Percentiles rank a stretch among this genome's conserved stretches.
Evolutionary conservation across 1,140 invertebrate species (phyloP).

Genomic region (Ctenoplectra terminalis): DNA sequence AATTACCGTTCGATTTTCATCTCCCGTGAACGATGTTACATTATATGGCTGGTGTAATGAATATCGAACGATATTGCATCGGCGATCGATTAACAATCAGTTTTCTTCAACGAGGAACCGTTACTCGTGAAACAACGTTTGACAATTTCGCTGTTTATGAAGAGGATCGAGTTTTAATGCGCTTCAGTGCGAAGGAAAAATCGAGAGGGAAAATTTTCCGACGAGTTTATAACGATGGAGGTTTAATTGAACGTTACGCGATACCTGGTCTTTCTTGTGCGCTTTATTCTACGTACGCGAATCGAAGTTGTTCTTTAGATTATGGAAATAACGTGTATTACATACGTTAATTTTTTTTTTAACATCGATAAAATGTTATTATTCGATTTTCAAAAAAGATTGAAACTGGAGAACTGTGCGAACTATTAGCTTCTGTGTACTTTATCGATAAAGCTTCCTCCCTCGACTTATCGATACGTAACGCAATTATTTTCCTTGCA

Average conservation of each 20-base stretch:
- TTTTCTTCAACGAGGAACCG: not conserved
- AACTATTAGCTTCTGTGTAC: not conserved
- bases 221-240: not conserved
- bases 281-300: not conserved
- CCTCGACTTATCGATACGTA: not conserved
- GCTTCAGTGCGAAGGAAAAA: not conserved
- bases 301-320: not conserved
- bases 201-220: not conserved
- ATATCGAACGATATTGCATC: not conserved
- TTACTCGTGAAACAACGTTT: constrained; percentile 7
- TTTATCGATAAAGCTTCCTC: no score
- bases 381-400: not conserved
- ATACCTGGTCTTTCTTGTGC: no score
- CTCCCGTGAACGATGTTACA: not conserved
- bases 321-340: no score
- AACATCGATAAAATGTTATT: not conserved
- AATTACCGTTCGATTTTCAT: constrained; percentile 2
- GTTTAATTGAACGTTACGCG: not conserved
- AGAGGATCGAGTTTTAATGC: constrained; percentile 1
- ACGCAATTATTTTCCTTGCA: not conserved
- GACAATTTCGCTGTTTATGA: not conserved
- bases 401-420: not conserved
- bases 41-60: not conserved
- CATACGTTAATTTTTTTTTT: not conserved
- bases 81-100: not conserved